Base-by-base conservation (phyloP, 2,888 invertebrate species). In the Metellina segmentata region DNA sequence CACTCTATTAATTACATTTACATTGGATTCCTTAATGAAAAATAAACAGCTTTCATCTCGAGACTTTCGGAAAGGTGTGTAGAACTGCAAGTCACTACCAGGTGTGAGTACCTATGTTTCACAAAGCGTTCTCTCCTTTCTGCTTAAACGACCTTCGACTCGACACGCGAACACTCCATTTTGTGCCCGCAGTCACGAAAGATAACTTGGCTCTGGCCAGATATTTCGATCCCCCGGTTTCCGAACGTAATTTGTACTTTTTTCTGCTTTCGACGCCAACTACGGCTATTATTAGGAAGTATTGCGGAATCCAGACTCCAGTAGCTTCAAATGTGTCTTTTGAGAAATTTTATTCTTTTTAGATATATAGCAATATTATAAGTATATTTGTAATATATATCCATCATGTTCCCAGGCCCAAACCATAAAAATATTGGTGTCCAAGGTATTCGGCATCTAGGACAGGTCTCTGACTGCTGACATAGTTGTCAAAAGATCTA, bases 121-220 rank as follows among this genome's bases (percentile, higher is more conserved):
- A 49, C 19, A 71, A 82, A 81, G 51, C n/a, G n/a, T 8, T 82
- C 71, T 71, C 19, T 71, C 49, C 19, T 81, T 81, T n/a, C 51
- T 71, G 48, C 49, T 2, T 34, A 75, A 74, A 85, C 34, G 85
- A 75, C 85, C 85, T 85, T 85, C 85, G 34, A 48, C 61, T 82
- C 49, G 11, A 34, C 85, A 85, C 85, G 85, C 85, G 48, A 85
- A 61, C 16, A 7, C 11, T 0, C 75, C 53, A 74, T 85, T 85
- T 85, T 75, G 85, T 71, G n/a, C 19, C 34, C 7, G 48, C 11
- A 71, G 82, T 82, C 82, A 82, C 82, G 82, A 82, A 48, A 34
- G 34, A 34, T 34, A 34, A 72, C 20, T 51, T 16, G 81, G 8
- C 20, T 81, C 61, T 61, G 9, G 34, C 34, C 34, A 61, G 16